phyloP scores from a whole-genome alignment of 35 echinoderm and acorn worm genomes.

The Hemicentrotus pulcherrimus region DNA sequence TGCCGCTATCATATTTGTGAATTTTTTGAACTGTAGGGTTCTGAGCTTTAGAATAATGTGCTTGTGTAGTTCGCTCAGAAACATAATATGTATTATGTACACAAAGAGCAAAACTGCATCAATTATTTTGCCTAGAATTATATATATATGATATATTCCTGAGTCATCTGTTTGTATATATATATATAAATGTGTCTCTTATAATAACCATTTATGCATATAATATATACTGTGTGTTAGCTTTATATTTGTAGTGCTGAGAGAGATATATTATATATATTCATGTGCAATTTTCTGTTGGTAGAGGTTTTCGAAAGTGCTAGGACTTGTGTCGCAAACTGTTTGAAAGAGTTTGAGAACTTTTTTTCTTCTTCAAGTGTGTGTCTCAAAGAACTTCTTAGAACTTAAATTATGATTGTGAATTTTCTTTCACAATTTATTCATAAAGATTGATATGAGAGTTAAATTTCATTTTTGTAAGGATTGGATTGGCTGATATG shows the following conservation, averaged over 20 bases:
- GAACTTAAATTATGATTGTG: neutral
- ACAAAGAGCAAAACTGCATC: neutral
- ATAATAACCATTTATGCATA: conserved; percentile 6
- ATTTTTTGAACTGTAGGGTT: neutral
- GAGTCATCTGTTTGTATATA: neutral
- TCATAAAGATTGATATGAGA: neutral
- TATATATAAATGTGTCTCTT: neutral
- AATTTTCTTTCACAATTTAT: neutral
- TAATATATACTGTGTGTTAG: conserved; percentile 4
- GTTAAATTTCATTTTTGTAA: neutral
- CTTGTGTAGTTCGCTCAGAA: neutral
- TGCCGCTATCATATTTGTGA: neutral
- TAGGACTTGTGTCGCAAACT: neutral
- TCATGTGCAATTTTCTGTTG: neutral
- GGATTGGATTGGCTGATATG: neutral
- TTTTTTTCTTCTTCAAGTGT: neutral
- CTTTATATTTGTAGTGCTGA: neutral
- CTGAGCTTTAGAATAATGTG: neutral
- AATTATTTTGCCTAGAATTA: neutral
- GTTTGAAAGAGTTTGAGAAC: neutral
- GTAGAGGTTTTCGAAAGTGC: neutral
- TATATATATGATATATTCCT: neutral
- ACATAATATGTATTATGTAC: neutral
- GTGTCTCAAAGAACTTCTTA: neutral
- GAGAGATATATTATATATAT: neutral